Conservation (phyloP, 2,888 invertebrate genomes). For the Cephus nigrinus region DNA sequence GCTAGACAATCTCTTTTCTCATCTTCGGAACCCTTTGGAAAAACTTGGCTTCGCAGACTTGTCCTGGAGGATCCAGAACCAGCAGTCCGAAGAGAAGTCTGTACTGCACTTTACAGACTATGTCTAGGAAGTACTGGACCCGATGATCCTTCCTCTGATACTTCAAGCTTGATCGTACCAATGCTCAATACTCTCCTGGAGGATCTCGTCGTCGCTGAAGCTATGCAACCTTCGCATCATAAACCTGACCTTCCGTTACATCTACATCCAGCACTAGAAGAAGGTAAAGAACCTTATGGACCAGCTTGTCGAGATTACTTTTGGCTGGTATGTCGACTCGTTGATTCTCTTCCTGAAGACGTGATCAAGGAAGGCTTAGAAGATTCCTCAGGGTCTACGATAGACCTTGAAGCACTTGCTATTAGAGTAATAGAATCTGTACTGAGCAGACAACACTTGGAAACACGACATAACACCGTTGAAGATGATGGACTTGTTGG, state of each 20-base stretch:
- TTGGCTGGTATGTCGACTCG: conserved; percentile 89
- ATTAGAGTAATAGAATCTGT: conserved; percentile 81
- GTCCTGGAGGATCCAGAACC: conserved; percentile 94
- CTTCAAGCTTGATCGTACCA: conserved; percentile 74
- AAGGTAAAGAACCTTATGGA: conserved; percentile 94
- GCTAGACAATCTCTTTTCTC: conserved; percentile 82
- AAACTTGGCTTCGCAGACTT: conserved; percentile 83
- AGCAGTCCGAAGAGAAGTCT: conserved; percentile 89
- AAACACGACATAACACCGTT: conserved; percentile 81
- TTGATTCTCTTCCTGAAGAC: conserved; percentile 86
- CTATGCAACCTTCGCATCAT: conserved; percentile 75
- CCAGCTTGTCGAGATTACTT: conserved; percentile 96
- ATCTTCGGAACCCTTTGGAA: conserved; percentile 76
- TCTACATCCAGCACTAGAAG: conserved; percentile 74
- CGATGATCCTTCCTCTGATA: conserved; percentile 65
- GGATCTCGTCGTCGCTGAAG: conserved; percentile 85
- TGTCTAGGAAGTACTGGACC: conserved; percentile 76
- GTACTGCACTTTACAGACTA: conserved; percentile 90
- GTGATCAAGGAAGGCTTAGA: conserved; percentile 75
- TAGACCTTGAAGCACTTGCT: conserved; percentile 81
- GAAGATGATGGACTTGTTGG: conserved; percentile 94
- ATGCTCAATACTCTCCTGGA: conserved; percentile 84
- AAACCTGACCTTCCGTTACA: conserved; percentile 62
- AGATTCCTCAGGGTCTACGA: conserved; percentile 69
- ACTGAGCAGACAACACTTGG: conserved; percentile 82